These are phyloP conservation scores for Poicephalus gulielmi DNA, from an alignment of 2,113 vertebrate species.

Conservation along the genomic window DNA sequence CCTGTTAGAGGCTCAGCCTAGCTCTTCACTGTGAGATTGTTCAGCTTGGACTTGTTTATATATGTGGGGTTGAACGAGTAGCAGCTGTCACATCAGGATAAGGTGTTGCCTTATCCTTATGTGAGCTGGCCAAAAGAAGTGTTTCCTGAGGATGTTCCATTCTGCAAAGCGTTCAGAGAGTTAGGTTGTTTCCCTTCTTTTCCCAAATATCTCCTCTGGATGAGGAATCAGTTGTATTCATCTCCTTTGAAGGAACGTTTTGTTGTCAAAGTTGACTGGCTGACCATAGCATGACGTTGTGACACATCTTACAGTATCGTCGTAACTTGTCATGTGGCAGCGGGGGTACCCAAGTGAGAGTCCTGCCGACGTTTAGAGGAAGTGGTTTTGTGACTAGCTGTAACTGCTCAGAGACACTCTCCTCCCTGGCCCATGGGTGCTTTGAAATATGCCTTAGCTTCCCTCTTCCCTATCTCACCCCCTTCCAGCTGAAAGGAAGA, in stretches of 20 bases:
- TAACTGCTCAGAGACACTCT: not conserved
- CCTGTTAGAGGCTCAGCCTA: not conserved
- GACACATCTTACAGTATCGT: fast-evolving
- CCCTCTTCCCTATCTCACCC: not conserved
- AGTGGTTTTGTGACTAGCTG: not conserved
- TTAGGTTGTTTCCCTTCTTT: not conserved
- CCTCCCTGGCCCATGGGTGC: not conserved
- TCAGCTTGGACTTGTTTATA: not conserved
- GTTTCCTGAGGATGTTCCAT: not conserved
- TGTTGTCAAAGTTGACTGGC: not conserved
- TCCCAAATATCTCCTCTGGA: not conserved
- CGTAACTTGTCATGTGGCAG: fast-evolving
- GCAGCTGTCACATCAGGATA: not conserved
- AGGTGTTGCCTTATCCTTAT: not conserved
- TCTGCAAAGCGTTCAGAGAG: not conserved
- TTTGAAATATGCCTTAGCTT: not conserved
- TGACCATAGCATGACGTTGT: fast-evolving
- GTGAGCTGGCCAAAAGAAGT: not conserved
- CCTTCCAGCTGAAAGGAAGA: not conserved
- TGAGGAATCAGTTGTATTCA: not conserved
- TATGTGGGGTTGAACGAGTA: fast-evolving
- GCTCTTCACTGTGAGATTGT: not conserved
- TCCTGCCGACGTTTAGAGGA: not conserved
- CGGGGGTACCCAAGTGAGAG: not conserved
- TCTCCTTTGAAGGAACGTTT: not conserved